Evolutionary conservation across 2,888 invertebrate genomes (phyloP), one percentile per base, ranked within the genome.

Genomic region (Neria commutata): DNA sequence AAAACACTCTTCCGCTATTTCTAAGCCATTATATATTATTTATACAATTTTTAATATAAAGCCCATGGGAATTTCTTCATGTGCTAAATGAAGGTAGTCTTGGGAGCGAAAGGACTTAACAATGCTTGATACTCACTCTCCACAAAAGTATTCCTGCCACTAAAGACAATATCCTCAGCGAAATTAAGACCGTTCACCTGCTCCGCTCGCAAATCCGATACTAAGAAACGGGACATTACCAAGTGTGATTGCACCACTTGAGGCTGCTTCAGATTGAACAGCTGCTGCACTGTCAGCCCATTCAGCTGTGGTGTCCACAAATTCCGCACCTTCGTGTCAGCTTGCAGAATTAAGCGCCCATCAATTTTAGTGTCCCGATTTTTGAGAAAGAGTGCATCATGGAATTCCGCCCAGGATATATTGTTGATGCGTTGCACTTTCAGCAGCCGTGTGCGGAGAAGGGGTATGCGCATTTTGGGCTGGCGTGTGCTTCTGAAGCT

Each of bases 101-200:
- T n/a, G 11, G 11, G 14, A 5, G 19, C 2, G 46, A 3, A n/a
- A 14, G 5, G 5, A 19, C n/a, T n/a, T n/a, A n/a, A 40, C 1
- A 42, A 1, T 46, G 24, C 1, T 23, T 8, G 0, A 16, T 17
- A 67, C 69, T 68, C 60, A 77, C 77, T 67, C 54, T 73, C 68
- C 2, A 80, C 71, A 21, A 69, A 48, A 14, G 68, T 68, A 8
- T 74, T 62, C n/a, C 48, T 37, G 2, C 73, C 75, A 23, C 72
- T 72, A 19, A 72, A 73, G 0, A 77, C 77, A n/a, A 80, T 65
- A 25, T 80, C 79, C 2, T 73, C 57, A 25, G 65, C 72, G 65
- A 80, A 77, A 58, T 75, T 64, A 3, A 80, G 59, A 1, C 71
- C 75, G 62, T 80, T 80, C 1, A 80, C 61, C 0, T 50, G 58